Evolutionary conservation across 2,888 invertebrate species (phyloP).

Genomic region (Spisula solida): DNA sequence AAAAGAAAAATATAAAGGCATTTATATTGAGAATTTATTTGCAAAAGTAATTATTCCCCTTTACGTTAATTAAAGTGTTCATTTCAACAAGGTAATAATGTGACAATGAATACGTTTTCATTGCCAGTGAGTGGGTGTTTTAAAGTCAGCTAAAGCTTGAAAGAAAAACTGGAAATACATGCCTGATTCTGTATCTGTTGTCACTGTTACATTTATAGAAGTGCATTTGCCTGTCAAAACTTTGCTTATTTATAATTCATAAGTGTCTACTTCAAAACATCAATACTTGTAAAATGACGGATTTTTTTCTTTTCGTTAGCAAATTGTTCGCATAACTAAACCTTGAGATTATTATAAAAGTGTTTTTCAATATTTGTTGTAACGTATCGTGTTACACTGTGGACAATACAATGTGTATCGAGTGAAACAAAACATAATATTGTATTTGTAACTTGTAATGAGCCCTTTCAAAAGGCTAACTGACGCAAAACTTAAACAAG

Average conservation of each 20-base stretch:
- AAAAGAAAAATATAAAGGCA: not conserved
- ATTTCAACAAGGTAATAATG: not conserved
- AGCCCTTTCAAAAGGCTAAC: conserved; percentile 12
- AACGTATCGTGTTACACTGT: not conserved
- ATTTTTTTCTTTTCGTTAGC: not conserved
- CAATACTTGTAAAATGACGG: not conserved
- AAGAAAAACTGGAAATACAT: not conserved
- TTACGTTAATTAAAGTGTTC: not conserved
- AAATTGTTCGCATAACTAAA: conserved; percentile 6
- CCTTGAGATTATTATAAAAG: not conserved
- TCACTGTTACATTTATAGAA: too few relatives aligned
- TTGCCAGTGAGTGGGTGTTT: not conserved
- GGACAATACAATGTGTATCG: not conserved
- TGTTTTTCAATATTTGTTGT: not conserved
- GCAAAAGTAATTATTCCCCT: not conserved
- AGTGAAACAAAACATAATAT: conserved; percentile 21
- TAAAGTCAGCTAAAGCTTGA: not conserved
- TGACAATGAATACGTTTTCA: not conserved
- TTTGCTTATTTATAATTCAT: not conserved
- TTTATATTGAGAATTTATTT: not conserved
- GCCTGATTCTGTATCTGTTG: not conserved
- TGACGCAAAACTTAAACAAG: conserved; percentile 13
- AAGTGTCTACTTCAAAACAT: not conserved
- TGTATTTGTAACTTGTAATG: not conserved
- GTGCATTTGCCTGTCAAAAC: too few relatives aligned